Evolutionary conservation across 2,797 vertebrate species (phyloP), one percentile per base, ranked within the genome.

Genomic region (Tympanoctomys barrerae): DNA sequence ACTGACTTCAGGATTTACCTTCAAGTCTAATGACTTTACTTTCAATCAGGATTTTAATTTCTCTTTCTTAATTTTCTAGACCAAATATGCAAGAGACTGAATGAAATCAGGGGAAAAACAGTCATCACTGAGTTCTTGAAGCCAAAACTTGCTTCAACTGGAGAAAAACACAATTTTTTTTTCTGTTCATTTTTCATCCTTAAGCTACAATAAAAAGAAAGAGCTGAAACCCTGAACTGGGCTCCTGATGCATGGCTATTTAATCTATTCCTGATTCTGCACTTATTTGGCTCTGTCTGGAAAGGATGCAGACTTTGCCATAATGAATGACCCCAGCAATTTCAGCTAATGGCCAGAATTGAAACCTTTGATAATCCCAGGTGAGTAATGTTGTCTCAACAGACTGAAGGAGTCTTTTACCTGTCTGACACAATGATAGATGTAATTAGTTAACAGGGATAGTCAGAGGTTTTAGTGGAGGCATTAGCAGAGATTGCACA

Each of bases 321-420:
- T 98, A 98, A 98, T 98, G 97, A 98, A 98, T 92, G 98, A 98
- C 95, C 97, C 16, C 64, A 97, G 97, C 97, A 95, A 97, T 98
- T 96, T 79, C 97, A 95, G 96, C 97, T 98, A 98, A 98, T 98
- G 98, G 97, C 97, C 97, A 87, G 96, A 97, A 97, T 98, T 98
- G 97, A 97, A 97, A 96, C 97, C 97, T 92, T 82, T 87, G 98
- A 96, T 98, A 98, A 90, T 98, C 98, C 98, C 98, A 98, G 97
- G 98, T 98, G 98, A 98, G 96, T 97, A 97, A 98, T 98, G 91
- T 98, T 98, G 97, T 95, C 98, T 98, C 98, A 97, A n/a, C 97
- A 98, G 98, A 96, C 97, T 97, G 87, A 61, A 96, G 97, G 97
- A 98, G 98, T 98, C 97, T 98, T 98, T 98, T 98, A 98, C 98